Conservation (phyloP, 1,140 invertebrate genomes). For the Tenebrio molitor region DNA sequence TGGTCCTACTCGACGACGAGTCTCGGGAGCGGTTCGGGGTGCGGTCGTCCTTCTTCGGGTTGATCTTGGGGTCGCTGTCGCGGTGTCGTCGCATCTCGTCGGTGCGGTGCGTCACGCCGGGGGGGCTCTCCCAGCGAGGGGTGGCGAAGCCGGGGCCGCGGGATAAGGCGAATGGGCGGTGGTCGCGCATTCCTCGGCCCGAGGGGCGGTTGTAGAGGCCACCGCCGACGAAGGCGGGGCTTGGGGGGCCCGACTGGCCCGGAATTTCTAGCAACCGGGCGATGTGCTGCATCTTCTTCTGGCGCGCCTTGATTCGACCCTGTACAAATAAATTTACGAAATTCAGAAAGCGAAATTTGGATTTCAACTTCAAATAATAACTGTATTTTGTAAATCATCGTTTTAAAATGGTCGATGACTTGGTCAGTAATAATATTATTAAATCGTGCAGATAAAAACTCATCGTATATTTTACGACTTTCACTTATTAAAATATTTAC, state of each 20-base stretch:
- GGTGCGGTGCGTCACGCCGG: conserved; percentile 61
- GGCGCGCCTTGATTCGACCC: conserved; percentile 95
- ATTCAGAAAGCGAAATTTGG: no score
- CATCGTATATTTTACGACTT: no score
- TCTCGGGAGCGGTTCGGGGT: conserved; percentile 60
- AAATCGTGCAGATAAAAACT: no score
- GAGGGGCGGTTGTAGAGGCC: conserved; percentile 68
- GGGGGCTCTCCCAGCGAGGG: conserved; percentile 70
- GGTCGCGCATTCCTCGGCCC: conserved; percentile 68
- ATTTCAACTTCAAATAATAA: no score
- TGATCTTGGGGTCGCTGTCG: conserved; percentile 9
- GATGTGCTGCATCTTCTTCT: conserved; percentile 96
- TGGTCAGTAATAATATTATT: no score
- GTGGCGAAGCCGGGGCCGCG: conserved; percentile 80
- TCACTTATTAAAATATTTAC: no score
- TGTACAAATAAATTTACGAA: conserved; percentile 66
- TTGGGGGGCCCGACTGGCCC: conserved; percentile 72
- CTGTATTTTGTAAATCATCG: no score
- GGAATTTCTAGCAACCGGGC: conserved; percentile 90
- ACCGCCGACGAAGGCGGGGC: conserved; percentile 64
- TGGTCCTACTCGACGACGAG: conserved; percentile 65
- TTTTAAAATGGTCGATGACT: no score
- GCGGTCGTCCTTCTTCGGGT: conserved; percentile 55
- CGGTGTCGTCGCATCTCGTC: conserved; percentile 59
- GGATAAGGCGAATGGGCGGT: conserved; percentile 72